Evolutionary conservation across 37 sponge, comb jelly and placozoan genomes (phyloP), one percentile per base, ranked within the genome.

Genomic region (Tethya wilhelma): DNA sequence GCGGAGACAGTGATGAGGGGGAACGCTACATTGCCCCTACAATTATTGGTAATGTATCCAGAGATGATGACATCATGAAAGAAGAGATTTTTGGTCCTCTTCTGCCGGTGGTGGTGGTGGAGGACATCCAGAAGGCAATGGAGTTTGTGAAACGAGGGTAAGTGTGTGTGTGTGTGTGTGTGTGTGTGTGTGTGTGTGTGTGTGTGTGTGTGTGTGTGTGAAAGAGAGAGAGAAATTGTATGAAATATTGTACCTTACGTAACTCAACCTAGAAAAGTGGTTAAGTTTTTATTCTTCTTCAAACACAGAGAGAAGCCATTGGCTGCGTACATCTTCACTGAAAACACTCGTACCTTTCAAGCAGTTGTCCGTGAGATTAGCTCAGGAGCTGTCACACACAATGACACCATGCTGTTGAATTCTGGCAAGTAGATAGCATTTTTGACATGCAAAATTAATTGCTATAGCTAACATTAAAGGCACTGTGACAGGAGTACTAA

Each of bases 51-150:
- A 71, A 91, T 68, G 90, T 94, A 38, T 73, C 73, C 11, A 49
- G 45, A 25, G 86, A 78, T 64, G 95, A 94, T 44, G 19, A 72
- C 56, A 34, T 89, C 43, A 88, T 97, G 92, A 28, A 64, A 38
- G 93, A 94, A 6, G 97, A 97, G 84, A 77, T 97, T 46, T 93
- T 90, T 84, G 93, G 96, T 1, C 96, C 96, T 0, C 46, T 95
- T 12, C 71, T 95, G 32, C 96, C 96, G 0, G 34, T 95, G 38
- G 20, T 97, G 8, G 56, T 82, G 6, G 84, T 94, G 0, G 83
- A 83, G 32, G 84, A 74, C 43, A 71, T 88, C 30, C 78, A 91
- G 9, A 77, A 87, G 38, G 97, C 95, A 14, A 49, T 97, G 19
- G 69, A 91, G 66, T 68, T 91, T n/a, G 28, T 60, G 6, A 60